Evolutionary conservation across 2,113 vertebrate species (phyloP), one percentile per base, ranked within the genome.

Genomic region (Columbina picui): DNA sequence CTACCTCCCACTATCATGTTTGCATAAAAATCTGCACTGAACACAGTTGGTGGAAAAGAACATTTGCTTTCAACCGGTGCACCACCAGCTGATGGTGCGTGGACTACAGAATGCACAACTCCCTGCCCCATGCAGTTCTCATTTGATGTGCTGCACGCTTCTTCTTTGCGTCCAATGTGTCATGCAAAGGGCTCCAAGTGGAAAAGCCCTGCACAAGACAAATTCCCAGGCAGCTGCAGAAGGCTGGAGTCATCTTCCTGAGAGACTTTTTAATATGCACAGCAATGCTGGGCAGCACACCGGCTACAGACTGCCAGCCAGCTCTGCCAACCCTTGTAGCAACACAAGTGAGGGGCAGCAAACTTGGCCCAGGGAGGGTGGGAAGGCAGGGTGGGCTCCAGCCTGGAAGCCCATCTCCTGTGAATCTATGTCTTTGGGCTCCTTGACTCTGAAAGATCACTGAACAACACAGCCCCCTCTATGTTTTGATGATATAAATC

Each of bases 401-500:
- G 47, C 83, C 69, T 94, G 34, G 64, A 84, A 92, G 71, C 36
- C 47, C 43, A 22, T 68, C 87, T 80, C 71, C 43, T 92, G 83
- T 73, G 76, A 93, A 93, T 68, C 83, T 86, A 7, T 30, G 63
- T 89, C 60, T 95, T 82, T 2, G 4, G 74, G 82, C 57, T 94
- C 89, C 91, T 92, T 79, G 84, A 87, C 73, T 89, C 84, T 1
- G 8, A 87, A 84, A 2, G 7, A 76, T 92, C 65, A 57, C 74
- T 82, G 81, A 93, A 91, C 80, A 92, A 68, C 94, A 96, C 88
- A 95, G 79, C 92, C 61, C 27, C 55, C 67, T 87, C 93, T 97
- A 91, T 96, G 96, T 97, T 94, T 94, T 71, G 88, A 76, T 0
- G 2, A 47, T 80, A 71, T 89, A 93, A 96, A 95, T 96, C 93